Evolutionary conservation across 2,797 vertebrate genomes (phyloP).

Genomic region (Schizopygopsis malacanthus): DNA sequence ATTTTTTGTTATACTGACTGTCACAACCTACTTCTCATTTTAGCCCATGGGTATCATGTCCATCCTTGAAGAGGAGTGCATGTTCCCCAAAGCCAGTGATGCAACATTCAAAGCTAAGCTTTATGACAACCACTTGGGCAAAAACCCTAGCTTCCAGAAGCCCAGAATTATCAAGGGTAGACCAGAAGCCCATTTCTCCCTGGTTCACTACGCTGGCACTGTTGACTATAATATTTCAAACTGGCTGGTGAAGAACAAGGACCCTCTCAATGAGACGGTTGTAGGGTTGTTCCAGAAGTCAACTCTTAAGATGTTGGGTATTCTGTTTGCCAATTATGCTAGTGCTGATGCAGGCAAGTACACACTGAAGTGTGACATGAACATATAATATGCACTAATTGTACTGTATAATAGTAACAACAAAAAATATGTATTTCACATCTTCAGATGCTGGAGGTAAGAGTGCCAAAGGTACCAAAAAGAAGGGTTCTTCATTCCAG

Average conservation of each 20-base stretch:
- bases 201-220: slow-evolving; percentile 63
- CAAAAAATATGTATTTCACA: not conserved
- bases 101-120: not conserved
- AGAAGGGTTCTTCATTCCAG: slow-evolving; percentile 80
- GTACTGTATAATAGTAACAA: not conserved
- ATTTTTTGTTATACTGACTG: not conserved
- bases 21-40: slow-evolving; percentile 21
- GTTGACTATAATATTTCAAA: slow-evolving; percentile 86
- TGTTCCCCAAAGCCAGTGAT: slow-evolving; percentile 86
- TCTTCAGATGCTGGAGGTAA: not conserved
- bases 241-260: slow-evolving; percentile 85
- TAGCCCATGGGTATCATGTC: slow-evolving; percentile 88
- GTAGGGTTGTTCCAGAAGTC: slow-evolving; percentile 80
- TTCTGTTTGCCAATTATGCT: slow-evolving; percentile 74
- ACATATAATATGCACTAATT: not conserved
- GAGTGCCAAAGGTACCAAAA: slow-evolving; percentile 70
- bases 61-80: slow-evolving; percentile 90
- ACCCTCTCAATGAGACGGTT: slow-evolving; percentile 75
- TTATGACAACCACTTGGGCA: slow-evolving; percentile 10
- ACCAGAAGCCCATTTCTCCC: not conserved
- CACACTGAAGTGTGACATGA: not conserved
- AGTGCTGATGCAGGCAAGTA: slow-evolving; percentile 75
- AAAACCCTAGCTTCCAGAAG: slow-evolving; percentile 21
- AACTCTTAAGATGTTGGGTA: slow-evolving; percentile 65
- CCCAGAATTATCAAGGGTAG: not conserved